Evolutionary conservation across 2,888 invertebrate genomes (phyloP), one percentile per base, ranked within the genome.

Genomic region (Coelogynopora nodosa): DNA sequence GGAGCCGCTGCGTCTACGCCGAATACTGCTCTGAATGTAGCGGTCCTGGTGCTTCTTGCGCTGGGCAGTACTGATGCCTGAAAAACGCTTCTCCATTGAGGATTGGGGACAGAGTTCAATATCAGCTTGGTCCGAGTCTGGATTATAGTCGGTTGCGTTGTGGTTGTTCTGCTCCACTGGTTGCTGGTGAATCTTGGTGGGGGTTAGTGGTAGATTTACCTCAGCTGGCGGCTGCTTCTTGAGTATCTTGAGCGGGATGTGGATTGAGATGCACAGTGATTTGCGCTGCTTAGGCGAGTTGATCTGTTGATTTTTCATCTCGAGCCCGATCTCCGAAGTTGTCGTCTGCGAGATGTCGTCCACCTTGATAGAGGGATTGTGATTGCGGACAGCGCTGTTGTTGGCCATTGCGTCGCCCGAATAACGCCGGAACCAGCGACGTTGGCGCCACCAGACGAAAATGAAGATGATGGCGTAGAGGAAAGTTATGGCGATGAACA

Each of bases 381-480:
- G 49, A 18, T 49, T 49, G 18, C 74, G 74, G 18, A 2, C 74
- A 26, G 10, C 74, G 49, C 49, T 49, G 49, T 84, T 84, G n/a
- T n/a, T n/a, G 18, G 26, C 85, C 23, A 67, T 23, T 26, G 28
- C 85, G 31, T 85, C 67, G 27, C n/a, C 29, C 28, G 85, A 23
- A 26, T 82, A 67, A 26, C 84, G n/a, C 31, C 31, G 67, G 30
- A 49, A 23, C 67, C 87, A 86, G 30, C 87, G 87, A 49, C 80
- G 67, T 18, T 87, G 87, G 18, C 87, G 29, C 85, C 81, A 85
- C 84, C 87, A 88, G n/a, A 90, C 89, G 27, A 87, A 88, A 0
- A 88, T 86, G 84, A 90, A 90, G 74, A 90, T 89, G 0, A 88
- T 84, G 0, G 84, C 74, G 83, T 90, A 90, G 49, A 90, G 87